phyloP scores from a whole-genome alignment of 1,140 invertebrate genomes.

The Tetranychus urticae region DNA sequence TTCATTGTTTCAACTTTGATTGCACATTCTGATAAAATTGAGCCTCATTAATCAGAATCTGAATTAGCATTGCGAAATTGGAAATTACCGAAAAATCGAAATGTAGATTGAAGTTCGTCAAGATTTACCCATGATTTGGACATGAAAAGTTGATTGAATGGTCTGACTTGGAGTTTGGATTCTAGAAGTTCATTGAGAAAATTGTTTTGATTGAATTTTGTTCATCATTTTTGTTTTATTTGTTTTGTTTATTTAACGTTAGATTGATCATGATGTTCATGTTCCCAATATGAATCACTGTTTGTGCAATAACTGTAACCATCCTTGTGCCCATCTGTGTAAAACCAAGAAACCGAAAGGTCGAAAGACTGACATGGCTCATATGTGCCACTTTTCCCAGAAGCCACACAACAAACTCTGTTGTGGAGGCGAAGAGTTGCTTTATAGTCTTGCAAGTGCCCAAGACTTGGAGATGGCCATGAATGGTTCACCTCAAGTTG shows the following conservation, averaged over 20 bases:
- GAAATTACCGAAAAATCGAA: too few relatives aligned
- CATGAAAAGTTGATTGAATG: too few relatives aligned
- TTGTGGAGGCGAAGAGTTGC: constrained; percentile 10
- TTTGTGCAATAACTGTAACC: constrained; percentile 9
- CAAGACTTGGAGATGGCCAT: neutral
- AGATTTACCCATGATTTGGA: too few relatives aligned
- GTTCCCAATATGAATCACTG: constrained; percentile 8
- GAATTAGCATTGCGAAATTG: too few relatives aligned
- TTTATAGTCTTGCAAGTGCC: neutral
- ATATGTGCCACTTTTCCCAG: constrained; percentile 11
- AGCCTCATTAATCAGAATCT: too few relatives aligned
- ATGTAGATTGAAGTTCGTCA: too few relatives aligned
- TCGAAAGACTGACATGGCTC: constrained; percentile 5
- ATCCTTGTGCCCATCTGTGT: constrained; percentile 10
- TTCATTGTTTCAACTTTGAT: too few relatives aligned
- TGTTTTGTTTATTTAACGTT: neutral
- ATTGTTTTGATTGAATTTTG: too few relatives aligned
- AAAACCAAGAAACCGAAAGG: constrained; percentile 8
- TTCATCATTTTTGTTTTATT: too few relatives aligned
- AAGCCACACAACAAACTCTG: constrained; percentile 9
- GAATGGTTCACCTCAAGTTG: neutral
- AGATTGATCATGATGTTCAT: constrained; percentile 11
- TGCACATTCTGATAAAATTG: too few relatives aligned
- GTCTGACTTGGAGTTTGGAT: too few relatives aligned
- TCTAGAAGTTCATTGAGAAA: neutral